Conservation (phyloP, 2,797 vertebrate species). For the Salarias fasciatus region DNA sequence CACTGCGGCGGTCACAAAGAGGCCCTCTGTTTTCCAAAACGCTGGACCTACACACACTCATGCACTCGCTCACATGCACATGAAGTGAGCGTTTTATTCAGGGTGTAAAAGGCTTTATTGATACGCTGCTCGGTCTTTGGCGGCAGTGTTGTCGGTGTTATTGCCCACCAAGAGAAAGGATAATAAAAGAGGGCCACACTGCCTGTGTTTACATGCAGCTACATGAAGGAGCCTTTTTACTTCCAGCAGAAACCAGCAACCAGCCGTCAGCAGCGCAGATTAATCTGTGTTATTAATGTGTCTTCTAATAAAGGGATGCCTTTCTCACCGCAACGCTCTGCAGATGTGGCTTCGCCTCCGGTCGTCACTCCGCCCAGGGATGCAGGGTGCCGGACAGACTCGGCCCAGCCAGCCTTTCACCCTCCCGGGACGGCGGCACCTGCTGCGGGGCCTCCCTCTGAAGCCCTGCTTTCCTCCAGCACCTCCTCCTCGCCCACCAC, state of each 20-base stretch:
- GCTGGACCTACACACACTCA: constrained; percentile 53
- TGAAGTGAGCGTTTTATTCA: constrained; percentile 66
- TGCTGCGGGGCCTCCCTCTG: constrained; percentile 71
- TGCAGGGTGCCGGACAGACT: constrained; percentile 83
- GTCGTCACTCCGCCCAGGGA: constrained; percentile 77
- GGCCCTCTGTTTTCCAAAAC: constrained; percentile 67
- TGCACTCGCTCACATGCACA: constrained; percentile 42
- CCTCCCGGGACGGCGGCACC: constrained; percentile 77
- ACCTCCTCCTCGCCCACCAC: constrained; percentile 82
- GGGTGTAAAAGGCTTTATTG: constrained; percentile 74
- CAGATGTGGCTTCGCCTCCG: constrained; percentile 80
- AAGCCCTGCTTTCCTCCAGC: constrained; percentile 78
- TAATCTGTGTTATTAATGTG: constrained; percentile 15
- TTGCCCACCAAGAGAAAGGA: constrained; percentile 63
- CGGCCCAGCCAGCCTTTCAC: constrained; percentile 81
- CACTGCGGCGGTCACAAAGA: constrained; percentile 74
- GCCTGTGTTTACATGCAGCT: constrained; percentile 57
- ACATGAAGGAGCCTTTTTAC: constrained; percentile 50
- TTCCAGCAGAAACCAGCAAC: constrained; percentile 17
- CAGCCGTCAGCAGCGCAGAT: constrained; percentile 13
- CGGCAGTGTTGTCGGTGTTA: constrained; percentile 66
- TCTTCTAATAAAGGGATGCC: constrained; percentile 10
- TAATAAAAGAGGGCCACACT: constrained; percentile 54
- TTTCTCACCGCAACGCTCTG: constrained; percentile 31
- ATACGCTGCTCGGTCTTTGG: constrained; percentile 72